Evolutionary conservation across 2,113 vertebrate species (phyloP).

Genomic region (Hirundichthys speculiger): DNA sequence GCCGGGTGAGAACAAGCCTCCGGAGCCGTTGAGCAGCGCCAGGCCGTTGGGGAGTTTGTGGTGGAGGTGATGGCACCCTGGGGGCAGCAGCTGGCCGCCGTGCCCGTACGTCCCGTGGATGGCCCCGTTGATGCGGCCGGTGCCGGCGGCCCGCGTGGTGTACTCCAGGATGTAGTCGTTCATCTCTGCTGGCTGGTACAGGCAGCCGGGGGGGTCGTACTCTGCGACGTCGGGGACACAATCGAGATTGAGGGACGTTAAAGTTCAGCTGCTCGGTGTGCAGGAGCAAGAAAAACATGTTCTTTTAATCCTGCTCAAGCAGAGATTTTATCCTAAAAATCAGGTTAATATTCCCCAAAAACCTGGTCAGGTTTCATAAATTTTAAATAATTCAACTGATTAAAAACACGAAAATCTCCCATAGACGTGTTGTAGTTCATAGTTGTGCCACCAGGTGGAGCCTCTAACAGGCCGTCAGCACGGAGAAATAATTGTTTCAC

Average conservation of each 20-base stretch:
- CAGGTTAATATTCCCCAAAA: no score
- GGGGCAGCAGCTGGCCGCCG: constrained; percentile 76
- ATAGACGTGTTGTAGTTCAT: no score
- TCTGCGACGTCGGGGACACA: constrained; percentile 74
- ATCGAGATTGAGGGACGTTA: neutral
- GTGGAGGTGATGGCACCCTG: constrained; percentile 87
- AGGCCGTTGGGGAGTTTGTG: constrained; percentile 84
- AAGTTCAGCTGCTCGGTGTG: no score
- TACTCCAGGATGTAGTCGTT: constrained; percentile 89
- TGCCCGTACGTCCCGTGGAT: constrained; percentile 81
- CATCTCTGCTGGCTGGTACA: constrained; percentile 88
- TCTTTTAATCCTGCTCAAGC: no score
- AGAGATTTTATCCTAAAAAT: no score
- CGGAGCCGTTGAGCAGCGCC: constrained; percentile 79
- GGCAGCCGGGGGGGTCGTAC: constrained; percentile 90
- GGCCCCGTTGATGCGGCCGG: constrained; percentile 80
- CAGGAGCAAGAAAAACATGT: neutral
- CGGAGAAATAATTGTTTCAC: no score
- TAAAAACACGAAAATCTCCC: no score
- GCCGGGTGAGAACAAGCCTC: constrained; percentile 74
- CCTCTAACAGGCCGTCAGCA: no score
- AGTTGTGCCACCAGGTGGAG: no score
- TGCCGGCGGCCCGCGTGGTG: constrained; percentile 78
- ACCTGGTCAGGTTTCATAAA: no score
- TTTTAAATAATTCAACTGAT: no score